phyloP scores from a whole-genome alignment of 2,888 invertebrate genomes.

The Drosophila ezoana region DNA sequence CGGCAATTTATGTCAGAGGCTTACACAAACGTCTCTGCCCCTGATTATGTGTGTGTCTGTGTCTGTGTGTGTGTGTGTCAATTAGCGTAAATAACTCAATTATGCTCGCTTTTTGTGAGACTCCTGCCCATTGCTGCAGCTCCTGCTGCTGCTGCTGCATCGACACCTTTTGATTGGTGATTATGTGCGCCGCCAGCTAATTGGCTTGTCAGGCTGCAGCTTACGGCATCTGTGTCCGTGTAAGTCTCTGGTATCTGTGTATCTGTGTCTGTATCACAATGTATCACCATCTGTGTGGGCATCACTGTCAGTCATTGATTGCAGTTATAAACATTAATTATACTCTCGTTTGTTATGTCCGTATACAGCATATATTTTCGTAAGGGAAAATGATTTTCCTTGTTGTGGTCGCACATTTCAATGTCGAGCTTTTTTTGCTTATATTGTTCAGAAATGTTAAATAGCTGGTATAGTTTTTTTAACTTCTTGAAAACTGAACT shows the following conservation, averaged over 20 bases:
- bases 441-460: too few relatives aligned
- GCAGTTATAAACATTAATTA: constrained; percentile 59
- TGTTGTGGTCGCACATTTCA: too few relatives aligned
- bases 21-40: not conserved
- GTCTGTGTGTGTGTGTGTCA: constrained; percentile 34
- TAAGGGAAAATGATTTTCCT: too few relatives aligned
- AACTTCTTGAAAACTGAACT: too few relatives aligned
- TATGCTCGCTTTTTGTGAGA: constrained; percentile 50
- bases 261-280: not conserved
- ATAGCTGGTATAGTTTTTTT: too few relatives aligned
- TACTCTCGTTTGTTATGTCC: constrained; percentile 3
- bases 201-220: constrained; percentile 57
- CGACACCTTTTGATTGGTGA: constrained; percentile 69
- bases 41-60: constrained; percentile 2
- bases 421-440: too few relatives aligned
- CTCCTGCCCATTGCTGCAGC: constrained; percentile 4
- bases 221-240: constrained; percentile 16
- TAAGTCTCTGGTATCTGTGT: constrained; percentile 1
- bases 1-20: constrained; percentile 44
- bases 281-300: constrained; percentile 2
- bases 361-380: too few relatives aligned
- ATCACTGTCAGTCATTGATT: constrained; percentile 30
- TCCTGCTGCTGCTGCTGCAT: constrained; percentile 28
- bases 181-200: constrained; percentile 60
- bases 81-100: constrained; percentile 76